A percentile compares a stretch with the other conserved stretches of the same genome.
These are phyloP conservation scores for Tetrax tetrax DNA, from an alignment of 2,113 vertebrate species.

Conservation along the genomic window DNA sequence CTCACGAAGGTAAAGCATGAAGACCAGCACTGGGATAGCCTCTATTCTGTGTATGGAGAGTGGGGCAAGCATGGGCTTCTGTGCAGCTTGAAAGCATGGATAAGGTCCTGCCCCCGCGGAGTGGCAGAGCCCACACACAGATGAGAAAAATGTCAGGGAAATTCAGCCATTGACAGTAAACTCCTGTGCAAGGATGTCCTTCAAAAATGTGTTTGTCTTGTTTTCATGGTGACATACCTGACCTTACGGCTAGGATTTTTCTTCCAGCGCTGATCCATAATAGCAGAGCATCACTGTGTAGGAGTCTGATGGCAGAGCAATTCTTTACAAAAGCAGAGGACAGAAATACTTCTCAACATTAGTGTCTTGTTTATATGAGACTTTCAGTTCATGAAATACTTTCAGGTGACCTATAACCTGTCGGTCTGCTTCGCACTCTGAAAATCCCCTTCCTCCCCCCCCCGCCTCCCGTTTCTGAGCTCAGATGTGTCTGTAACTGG, in stretches of 20 bases:
- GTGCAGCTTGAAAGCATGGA: not conserved
- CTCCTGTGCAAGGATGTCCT: not conserved
- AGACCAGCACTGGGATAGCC: not conserved
- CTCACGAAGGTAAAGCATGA: not conserved
- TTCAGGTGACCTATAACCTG: conserved; percentile 21
- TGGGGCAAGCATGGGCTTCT: not conserved
- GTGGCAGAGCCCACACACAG: not conserved
- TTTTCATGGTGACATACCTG: not conserved
- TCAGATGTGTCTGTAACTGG: not conserved
- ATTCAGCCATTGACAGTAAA: not conserved
- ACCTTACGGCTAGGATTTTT: not conserved
- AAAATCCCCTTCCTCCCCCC: not conserved
- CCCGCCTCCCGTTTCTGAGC: not conserved
- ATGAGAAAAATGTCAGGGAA: not conserved
- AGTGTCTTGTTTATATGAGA: not conserved
- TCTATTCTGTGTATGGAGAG: accelerated
- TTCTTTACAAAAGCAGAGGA: not conserved
- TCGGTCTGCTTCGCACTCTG: not conserved
- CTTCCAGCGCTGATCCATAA: not conserved
- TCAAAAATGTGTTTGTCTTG: not conserved
- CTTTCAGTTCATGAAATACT: not conserved
- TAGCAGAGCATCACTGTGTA: not conserved
- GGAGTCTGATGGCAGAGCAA: not conserved
- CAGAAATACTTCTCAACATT: not conserved
- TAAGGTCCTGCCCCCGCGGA: accelerated